Conservation (phyloP, 2,888 invertebrate genomes). For the Protophormia terraenovae region DNA sequence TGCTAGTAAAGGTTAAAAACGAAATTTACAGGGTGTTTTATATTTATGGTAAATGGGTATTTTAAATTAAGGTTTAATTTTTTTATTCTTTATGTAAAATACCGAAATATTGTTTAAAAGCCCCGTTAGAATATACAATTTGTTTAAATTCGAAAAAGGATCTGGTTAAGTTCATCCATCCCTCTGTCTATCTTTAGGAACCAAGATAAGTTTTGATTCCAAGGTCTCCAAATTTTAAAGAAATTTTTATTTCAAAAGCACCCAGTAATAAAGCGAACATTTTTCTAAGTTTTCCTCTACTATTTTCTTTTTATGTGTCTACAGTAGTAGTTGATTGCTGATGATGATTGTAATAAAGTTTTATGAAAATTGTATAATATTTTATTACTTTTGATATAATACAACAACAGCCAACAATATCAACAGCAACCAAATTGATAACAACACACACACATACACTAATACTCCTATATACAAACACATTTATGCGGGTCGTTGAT, state of each 20-base stretch:
- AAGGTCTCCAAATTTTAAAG: too few relatives aligned
- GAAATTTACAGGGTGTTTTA: neutral
- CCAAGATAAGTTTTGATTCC: too few relatives aligned
- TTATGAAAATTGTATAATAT: conserved; percentile 66
- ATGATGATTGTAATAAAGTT: conserved; percentile 62
- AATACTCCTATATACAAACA: conserved; percentile 2
- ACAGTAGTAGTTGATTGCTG: conserved; percentile 3
- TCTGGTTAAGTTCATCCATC: too few relatives aligned
- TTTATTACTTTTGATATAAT: conserved; percentile 61
- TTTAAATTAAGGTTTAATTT: too few relatives aligned
- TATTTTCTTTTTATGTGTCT: conserved; percentile 24
- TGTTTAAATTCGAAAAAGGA: too few relatives aligned
- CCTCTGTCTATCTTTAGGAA: too few relatives aligned
- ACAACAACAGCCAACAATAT: conserved; percentile 34
- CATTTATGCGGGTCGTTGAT: conserved; percentile 65
- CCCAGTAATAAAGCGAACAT: neutral
- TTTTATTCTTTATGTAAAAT: too few relatives aligned
- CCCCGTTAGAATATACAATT: too few relatives aligned
- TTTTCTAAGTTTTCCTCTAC: neutral
- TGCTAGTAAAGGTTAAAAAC: neutral
- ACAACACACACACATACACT: neutral
- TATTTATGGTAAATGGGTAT: too few relatives aligned
- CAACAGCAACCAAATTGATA: neutral
- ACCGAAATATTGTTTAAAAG: too few relatives aligned
- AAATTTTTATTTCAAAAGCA: neutral